Evolutionary conservation across 2,113 vertebrate species (phyloP), one percentile per base, ranked within the genome.

Genomic region (Hirundichthys speculiger): DNA sequence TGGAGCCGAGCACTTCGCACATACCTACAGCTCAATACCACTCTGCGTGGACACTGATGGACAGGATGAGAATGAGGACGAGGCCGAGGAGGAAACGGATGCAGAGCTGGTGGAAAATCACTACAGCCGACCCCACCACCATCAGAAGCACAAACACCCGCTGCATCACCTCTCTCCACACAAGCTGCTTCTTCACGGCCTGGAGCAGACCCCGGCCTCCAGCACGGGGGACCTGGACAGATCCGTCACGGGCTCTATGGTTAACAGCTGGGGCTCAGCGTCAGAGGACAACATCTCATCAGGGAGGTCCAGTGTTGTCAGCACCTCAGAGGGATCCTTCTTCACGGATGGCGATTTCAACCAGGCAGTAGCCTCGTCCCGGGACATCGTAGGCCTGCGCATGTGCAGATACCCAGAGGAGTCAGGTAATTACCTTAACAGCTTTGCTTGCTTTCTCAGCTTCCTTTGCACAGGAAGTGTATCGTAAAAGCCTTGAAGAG

Each of bases 231-330:
- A 98, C 86, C 87, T 98, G 67, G 96, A 98, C 88, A 95, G 95
- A 82, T 98, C 96, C 0, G 95, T 96, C 53, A 95, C 96, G 0
- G 96, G 96, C 7, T 98, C 96, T 69, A 96, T 98, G 96, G 95
- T 98, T 84, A 98, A 98, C 46, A 96, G 96, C 85, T 98, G 96
- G 96, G 96, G 96, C 63, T 98, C 96, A 0, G 96, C 96, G 47
- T 98, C 96, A 0, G 96, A 98, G 61, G 96, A 96, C 75, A 96
- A 96, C 91, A 95, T 96, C 77, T 98, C 96, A 40, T 97, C 95
- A 0, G 96, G 96, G 45, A 92, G 95, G 46, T 98, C 96, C 86
- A 98, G 96, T 0, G 84, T 90, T 14, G 94, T 95, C 18, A 96
- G 95, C 79, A 97, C 96, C 22, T 98, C 96, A 0, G 96, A 98